A percentile compares a stretch with the other conserved stretches of the same genome.
Evolutionary conservation across 1,140 invertebrate species (phyloP).

Genomic region (Pachyrhynchus sulphureomaculatus): DNA sequence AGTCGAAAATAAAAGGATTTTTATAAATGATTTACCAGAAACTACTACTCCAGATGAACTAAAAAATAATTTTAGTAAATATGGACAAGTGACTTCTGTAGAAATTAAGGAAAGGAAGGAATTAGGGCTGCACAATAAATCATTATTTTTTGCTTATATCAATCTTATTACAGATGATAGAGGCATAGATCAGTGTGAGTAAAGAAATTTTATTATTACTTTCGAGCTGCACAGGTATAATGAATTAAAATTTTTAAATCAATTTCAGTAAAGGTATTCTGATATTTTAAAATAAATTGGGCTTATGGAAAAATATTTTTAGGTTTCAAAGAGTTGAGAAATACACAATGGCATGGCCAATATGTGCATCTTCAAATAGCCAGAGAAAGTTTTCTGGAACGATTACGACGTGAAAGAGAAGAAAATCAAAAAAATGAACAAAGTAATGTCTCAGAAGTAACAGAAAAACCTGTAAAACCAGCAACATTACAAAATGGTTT

Average conservation of each 20-base stretch:
- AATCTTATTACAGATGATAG: conserved; percentile 40
- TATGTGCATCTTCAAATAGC: conserved; percentile 45
- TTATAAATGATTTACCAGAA: conserved; percentile 45
- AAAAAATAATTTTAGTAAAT: conserved; percentile 36
- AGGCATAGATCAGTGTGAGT: conserved; percentile 46
- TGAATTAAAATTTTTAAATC: too few relatives aligned
- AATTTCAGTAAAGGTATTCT: too few relatives aligned
- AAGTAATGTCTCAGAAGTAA: background rate
- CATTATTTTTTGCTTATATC: conserved; percentile 47
- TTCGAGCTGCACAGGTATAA: too few relatives aligned
- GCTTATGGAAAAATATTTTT: conserved; percentile 20
- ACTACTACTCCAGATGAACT: conserved; percentile 33
- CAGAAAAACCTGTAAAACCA: background rate
- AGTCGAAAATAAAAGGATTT: conserved; percentile 36
- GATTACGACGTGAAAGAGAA: conserved; percentile 49
- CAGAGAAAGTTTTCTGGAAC: conserved; percentile 50
- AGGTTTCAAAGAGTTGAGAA: conserved; percentile 45
- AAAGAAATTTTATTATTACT: background rate
- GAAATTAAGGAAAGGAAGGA: conserved; percentile 46
- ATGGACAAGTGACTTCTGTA: conserved; percentile 37
- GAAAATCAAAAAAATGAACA: conserved; percentile 3
- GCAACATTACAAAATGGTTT: too few relatives aligned
- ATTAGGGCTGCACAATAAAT: conserved; percentile 31
- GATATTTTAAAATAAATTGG: too few relatives aligned
- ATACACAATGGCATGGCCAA: conserved; percentile 37